Conservation (phyloP, 2,888 invertebrate genomes). For the Ametastegia equiseti region DNA sequence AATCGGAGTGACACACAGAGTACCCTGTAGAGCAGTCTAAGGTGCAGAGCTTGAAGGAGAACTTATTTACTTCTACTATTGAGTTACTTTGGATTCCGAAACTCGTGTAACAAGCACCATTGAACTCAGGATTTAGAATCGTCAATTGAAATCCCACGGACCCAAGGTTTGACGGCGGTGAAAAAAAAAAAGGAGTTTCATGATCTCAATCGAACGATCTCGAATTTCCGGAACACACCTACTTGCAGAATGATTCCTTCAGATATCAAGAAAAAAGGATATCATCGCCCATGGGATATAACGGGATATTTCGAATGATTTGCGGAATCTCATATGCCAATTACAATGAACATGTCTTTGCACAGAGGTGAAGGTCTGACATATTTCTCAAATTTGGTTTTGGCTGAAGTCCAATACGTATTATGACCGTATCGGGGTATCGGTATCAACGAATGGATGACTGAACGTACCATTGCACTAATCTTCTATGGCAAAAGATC, state of each 20-base stretch:
- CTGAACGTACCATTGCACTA: background rate
- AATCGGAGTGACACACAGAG: conserved; percentile 7
- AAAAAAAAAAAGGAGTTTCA: background rate
- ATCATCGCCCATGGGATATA: background rate
- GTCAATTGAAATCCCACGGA: background rate
- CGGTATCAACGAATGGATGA: background rate
- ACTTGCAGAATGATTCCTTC: background rate
- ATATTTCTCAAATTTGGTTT: background rate
- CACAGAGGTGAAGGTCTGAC: background rate
- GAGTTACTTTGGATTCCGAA: conserved; percentile 3
- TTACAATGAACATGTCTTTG: background rate
- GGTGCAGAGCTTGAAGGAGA: background rate
- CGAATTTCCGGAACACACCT: background rate
- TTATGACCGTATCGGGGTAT: background rate
- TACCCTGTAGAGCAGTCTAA: background rate
- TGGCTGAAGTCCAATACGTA: background rate
- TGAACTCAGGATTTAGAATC: conserved; percentile 13
- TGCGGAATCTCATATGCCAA: background rate
- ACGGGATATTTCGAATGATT: background rate
- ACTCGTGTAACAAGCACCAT: conserved; percentile 1
- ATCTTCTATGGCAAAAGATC: background rate
- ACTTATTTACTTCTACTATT: conserved; percentile 4
- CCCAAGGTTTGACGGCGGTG: background rate
- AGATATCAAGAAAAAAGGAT: background rate
- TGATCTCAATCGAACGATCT: background rate